Conservation (phyloP, 2,888 invertebrate species). For the Abscondita cerata region DNA sequence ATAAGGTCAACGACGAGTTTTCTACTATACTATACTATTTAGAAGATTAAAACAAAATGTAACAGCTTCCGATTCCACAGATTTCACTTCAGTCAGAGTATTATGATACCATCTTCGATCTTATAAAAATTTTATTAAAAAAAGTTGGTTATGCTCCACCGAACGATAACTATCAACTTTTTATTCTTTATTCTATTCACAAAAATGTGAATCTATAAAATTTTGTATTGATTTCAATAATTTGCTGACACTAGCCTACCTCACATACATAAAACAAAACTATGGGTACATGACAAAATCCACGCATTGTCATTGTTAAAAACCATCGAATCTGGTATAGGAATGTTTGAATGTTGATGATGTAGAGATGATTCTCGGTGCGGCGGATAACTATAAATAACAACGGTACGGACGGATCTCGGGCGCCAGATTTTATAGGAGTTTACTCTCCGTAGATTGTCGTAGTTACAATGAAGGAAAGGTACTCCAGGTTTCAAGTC, state of each 20-base stretch:
- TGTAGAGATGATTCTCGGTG: constrained; percentile 77
- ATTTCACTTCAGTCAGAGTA: constrained; percentile 93
- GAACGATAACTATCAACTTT: too few species aligned
- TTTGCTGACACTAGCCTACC: constrained; percentile 86
- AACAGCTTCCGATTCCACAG: constrained; percentile 96
- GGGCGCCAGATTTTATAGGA: too few species aligned
- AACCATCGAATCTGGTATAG: constrained; percentile 80
- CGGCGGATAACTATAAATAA: too few species aligned
- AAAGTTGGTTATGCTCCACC: too few species aligned
- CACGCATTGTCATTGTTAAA: constrained; percentile 63
- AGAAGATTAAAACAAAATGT: constrained; percentile 73
- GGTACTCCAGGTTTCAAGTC: too few species aligned
- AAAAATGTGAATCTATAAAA: constrained; percentile 93
- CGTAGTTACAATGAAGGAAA: too few species aligned
- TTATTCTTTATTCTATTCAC: constrained; percentile 93
- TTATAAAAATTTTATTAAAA: constrained; percentile 98
- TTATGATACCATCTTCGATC: constrained; percentile 99
- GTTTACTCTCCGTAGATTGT: too few species aligned
- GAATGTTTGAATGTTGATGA: constrained; percentile 86
- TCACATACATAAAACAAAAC: constrained; percentile 84
- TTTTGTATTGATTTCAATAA: constrained; percentile 87
- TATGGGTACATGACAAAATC: constrained; percentile 66
- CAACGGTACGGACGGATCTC: too few species aligned
- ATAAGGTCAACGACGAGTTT: constrained; percentile 92
- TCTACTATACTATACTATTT: constrained; percentile 17